Evolutionary conservation across 2,797 vertebrate genomes (phyloP).

Genomic region (Phylloscopus collybita): DNA sequence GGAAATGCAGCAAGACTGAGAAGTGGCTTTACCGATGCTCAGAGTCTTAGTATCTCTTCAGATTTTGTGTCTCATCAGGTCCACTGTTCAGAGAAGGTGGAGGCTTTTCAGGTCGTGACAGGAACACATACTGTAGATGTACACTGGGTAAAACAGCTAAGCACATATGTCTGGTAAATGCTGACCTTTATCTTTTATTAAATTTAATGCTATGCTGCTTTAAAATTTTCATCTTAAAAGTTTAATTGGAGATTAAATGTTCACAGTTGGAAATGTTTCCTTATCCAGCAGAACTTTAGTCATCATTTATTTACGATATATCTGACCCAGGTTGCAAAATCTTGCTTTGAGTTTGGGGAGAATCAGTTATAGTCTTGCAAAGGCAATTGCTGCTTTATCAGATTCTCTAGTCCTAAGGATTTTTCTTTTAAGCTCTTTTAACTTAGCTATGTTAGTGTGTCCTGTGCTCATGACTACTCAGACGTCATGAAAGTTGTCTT

Average conservation of each 20-base stretch:
- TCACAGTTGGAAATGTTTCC: neutral
- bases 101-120: neutral
- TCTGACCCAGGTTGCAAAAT: neutral
- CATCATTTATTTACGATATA: neutral
- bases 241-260: neutral
- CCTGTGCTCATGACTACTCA: neutral
- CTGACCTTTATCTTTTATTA: neutral
- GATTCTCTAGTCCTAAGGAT: neutral
- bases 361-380: neutral
- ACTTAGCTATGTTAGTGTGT: neutral
- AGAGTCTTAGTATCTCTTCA: neutral
- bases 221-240: neutral
- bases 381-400: neutral
- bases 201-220: neutral
- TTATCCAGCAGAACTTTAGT: neutral
- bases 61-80: neutral
- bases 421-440: neutral
- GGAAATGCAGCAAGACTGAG: neutral
- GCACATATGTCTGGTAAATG: neutral
- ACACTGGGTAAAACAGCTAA: neutral
- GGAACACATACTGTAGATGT: neutral
- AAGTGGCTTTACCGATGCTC: neutral
- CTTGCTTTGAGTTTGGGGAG: neutral
- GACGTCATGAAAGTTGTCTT: neutral
- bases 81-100: neutral